Evolutionary conservation across 2,797 vertebrate species (phyloP), one percentile per base, ranked within the genome.

Genomic region (Nannoperca australis): DNA sequence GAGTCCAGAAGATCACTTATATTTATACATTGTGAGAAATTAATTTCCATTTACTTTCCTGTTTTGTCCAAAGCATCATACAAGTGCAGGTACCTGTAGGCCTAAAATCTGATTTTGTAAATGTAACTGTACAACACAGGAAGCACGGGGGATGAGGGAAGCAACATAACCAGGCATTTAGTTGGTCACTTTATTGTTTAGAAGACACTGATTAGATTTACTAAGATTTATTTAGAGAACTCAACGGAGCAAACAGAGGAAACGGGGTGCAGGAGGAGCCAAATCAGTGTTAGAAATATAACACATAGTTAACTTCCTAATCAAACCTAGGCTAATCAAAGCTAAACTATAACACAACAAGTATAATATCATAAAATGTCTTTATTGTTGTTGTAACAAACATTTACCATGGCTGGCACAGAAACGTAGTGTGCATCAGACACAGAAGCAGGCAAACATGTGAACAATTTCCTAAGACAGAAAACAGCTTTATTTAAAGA

Each of bases 211-310:
- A 59, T 14, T 59, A 22, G 11, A 40, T 40, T 14, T 14, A 59
- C 20, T n/a, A n/a, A n/a, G n/a, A n/a, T n/a, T n/a, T 12, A 13
- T 47, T 63, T 24, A 12, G 63, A 66, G 63, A 66, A 51, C 9
- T 67, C 49, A 66, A 38, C 9, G 27, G 64, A 24, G 47, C 9
- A 66, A 66, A 66, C 34, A 53, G 49, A 51, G 32, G n/a, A 27
- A 38, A 53, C 12, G n/a, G 49, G 10, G 27, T 64, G 20, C 7
- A 8, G 44, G 12, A 34, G 50, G 59, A 68, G 38, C 18, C 42
- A 69, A 34, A 56, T 56, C 27, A 34, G 4, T 22, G 20, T 22
- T n/a, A 24, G 6, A 47, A 45, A 64, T 17, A 40, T 11, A 51
- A 51, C 13, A 14, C 14, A 49, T 18, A 22, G 17, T 65, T 1